A percentile compares a stretch with the other conserved stretches of the same genome.
phyloP scores from a whole-genome alignment of 2,113 vertebrate genomes.

The Connochaetes taurinus region DNA sequence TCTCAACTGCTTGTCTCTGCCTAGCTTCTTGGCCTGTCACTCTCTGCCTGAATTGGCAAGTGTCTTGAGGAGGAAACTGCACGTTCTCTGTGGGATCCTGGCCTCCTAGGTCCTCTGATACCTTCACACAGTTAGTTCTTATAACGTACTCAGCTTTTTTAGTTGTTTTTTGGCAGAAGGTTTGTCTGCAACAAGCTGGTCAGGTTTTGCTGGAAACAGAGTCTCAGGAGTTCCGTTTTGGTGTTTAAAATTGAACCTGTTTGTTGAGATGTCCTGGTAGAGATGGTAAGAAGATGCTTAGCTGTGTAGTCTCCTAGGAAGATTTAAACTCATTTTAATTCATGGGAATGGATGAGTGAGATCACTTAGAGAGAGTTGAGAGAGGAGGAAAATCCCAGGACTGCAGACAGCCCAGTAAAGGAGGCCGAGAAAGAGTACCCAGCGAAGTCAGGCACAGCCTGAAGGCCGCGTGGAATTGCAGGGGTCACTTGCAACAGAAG shows the following conservation, averaged over 20 bases:
- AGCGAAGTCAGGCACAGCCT: rapidly evolving
- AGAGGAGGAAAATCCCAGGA: background rate
- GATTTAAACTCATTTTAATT: background rate
- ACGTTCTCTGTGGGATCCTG: background rate
- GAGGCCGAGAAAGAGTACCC: background rate
- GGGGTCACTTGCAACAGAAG: background rate
- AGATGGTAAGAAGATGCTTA: background rate
- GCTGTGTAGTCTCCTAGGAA: background rate
- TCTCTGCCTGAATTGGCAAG: background rate
- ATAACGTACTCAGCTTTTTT: background rate
- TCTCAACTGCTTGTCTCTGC: background rate
- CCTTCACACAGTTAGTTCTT: background rate
- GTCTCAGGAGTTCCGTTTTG: background rate
- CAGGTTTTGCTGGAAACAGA: background rate
- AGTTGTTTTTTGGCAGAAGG: background rate
- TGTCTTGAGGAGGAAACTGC: background rate
- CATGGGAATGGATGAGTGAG: background rate
- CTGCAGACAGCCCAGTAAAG: background rate
- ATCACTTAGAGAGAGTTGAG: background rate
- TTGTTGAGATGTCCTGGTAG: background rate
- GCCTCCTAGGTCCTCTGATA: background rate
- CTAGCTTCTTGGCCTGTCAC: background rate
- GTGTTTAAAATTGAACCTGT: background rate
- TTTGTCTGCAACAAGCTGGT: background rate
- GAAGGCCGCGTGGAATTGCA: background rate